Base-by-base conservation (phyloP, 1,140 invertebrate species). In the Zaprionus ghesquierei region DNA sequence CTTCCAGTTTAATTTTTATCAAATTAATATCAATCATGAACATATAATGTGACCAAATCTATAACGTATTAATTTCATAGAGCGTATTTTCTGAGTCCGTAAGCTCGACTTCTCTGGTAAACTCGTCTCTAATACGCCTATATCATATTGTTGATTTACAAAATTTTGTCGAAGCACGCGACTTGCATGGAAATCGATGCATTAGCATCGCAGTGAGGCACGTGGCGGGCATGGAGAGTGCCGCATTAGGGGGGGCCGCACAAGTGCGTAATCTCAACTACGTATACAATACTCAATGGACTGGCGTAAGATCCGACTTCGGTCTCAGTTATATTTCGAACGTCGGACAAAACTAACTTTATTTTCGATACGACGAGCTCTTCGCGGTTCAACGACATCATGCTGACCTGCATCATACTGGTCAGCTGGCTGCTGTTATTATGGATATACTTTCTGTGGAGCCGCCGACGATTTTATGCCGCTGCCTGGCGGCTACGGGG, bases 391-490 rank as follows among this genome's bases (percentile, higher is more conserved):
- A 89, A 74, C 79, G 84, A 82, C 79, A 87, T 87, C 79, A 87
- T 87, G 84, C 69, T 89, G 60, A 44, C 58, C 51, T 72, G 86
- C 65, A 75, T 79, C 12, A 61, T 89, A 62, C 68, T 89, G 53
- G 27, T 41, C 31, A 69, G 68, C 41, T 80, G 79, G 72, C 54
- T 89, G 49, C 10, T 82, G 12, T n/a, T 89, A 27, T 25, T 80
- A 9, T 90, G 82, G 82, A 18, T 86, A 9, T 90, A 89, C 27
- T 89, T 90, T 71, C 58, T 91, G 13, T 91, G 90, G 90, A 89
- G 77, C 9, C 80, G 90, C 5, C 60, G 90, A 10, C 72, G 73
- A 3, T 91, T 70, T 35, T 91, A 91, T 8, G 72, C 60, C 31
- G 75, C 69, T 3, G 90, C 87, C n/a, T 90, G 64, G 69, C 76